These are phyloP conservation scores for Celastrina argiolus DNA, from an alignment of 2,888 invertebrate species.

Conservation along the genomic window DNA sequence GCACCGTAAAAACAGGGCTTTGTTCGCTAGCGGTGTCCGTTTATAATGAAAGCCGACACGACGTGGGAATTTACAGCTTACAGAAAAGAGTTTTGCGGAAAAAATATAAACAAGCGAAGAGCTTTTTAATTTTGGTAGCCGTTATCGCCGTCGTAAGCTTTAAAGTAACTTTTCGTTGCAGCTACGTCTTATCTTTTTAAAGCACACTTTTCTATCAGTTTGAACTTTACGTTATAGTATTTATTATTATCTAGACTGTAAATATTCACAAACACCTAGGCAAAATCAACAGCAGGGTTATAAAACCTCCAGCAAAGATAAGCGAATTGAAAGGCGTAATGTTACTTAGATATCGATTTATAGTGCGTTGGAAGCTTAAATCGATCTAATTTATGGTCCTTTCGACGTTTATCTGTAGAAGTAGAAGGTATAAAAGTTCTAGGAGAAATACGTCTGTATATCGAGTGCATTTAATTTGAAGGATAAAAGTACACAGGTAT, in stretches of 20 bases:
- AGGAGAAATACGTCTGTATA: neutral
- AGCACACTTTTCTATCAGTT: neutral
- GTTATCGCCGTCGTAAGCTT: neutral
- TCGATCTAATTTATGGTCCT: neutral
- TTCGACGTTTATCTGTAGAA: neutral
- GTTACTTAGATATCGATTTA: neutral
- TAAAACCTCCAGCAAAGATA: neutral
- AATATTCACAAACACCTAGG: neutral
- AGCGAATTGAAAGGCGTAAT: neutral
- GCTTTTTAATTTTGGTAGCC: neutral
- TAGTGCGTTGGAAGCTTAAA: neutral
- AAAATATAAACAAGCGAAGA: neutral
- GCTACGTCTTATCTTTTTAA: neutral
- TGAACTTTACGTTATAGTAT: neutral
- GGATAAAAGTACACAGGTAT: no score
- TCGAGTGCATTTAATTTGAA: neutral
- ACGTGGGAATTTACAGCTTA: conserved; percentile 2
- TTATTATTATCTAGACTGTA: neutral
- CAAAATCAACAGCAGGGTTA: neutral
- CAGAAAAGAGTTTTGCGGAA: neutral
- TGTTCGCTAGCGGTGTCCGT: neutral
- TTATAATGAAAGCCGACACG: neutral
- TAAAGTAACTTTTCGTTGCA: neutral
- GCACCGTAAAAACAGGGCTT: neutral
- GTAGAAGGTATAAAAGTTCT: neutral